Evolutionary conservation across 2,113 vertebrate species (phyloP).

Genomic region (Chaetodon auriga): DNA sequence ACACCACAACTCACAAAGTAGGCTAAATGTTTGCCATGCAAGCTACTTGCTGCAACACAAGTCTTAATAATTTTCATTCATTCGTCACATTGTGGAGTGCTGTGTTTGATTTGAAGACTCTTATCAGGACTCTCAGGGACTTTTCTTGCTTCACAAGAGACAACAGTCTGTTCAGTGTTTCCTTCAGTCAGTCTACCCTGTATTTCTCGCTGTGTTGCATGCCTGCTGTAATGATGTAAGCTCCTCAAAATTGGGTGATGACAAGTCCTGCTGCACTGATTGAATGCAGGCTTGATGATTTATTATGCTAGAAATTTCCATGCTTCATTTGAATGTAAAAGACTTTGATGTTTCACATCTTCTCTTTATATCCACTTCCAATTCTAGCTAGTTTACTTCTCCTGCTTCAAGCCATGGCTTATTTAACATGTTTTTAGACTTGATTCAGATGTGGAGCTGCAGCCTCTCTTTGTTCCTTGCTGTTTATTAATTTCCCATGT

Average conservation of each 20-base stretch:
- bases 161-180: constrained; percentile 35
- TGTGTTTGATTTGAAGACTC: constrained; percentile 6
- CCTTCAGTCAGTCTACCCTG: constrained; percentile 24
- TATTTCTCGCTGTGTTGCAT: constrained; percentile 33
- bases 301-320: constrained; percentile 10
- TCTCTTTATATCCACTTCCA: not conserved
- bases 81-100: not conserved
- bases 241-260: constrained; percentile 27
- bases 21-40: constrained; percentile 30
- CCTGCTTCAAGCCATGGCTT: not conserved
- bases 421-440: not conserved
- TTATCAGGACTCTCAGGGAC: not conserved
- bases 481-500: not conserved
- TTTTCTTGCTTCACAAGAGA: constrained; percentile 19
- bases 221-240: constrained; percentile 41
- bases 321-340: constrained; percentile 6
- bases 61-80: not conserved
- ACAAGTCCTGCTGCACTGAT: constrained; percentile 31
- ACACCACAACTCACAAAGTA: constrained; percentile 38
- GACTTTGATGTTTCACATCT: not conserved
- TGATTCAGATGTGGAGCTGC: not conserved
- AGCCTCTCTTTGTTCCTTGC: not conserved
- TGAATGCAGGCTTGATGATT: constrained; percentile 35
- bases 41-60: constrained; percentile 4
- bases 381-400: not conserved